These are phyloP conservation scores for Diadema setosum DNA, from an alignment of 35 echinoderm and acorn worm genomes.

Conservation along the genomic window DNA sequence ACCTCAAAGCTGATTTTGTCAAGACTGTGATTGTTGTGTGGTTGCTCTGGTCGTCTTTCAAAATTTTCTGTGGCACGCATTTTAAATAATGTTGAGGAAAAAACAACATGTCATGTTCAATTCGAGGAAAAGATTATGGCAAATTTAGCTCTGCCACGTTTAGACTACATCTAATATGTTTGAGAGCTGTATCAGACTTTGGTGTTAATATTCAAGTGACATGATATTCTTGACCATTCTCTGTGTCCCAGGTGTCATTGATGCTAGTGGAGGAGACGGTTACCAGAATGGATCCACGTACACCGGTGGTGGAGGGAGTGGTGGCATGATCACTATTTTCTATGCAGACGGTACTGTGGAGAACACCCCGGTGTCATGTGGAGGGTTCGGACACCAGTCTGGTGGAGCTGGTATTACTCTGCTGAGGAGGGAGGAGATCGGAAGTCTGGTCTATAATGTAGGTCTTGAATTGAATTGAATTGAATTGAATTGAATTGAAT, in stretches of 20 bases:
- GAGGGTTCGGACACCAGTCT: conserved; percentile 54
- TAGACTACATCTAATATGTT: no score
- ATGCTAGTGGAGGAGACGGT: conserved; percentile 52
- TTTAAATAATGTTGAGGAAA: no score
- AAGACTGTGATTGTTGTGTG: no score
- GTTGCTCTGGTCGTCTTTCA: no score
- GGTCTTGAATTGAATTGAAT: neutral
- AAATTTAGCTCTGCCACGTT: no score
- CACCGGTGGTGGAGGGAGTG: conserved; percentile 56
- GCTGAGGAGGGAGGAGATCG: neutral
- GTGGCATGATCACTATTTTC: conserved; percentile 64
- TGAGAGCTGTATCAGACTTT: no score
- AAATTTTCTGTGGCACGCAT: no score
- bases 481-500: no score
- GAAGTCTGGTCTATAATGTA: conserved; percentile 26
- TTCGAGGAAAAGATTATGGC: no score
- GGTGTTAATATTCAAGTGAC: no score
- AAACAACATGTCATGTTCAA: no score
- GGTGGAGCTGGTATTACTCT: conserved; percentile 68
- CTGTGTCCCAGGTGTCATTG: conserved; percentile 37
- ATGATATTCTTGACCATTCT: neutral
- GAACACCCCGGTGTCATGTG: conserved; percentile 26
- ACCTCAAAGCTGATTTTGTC: no score
- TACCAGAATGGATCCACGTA: neutral
- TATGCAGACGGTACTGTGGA: conserved; percentile 18